phyloP scores from a whole-genome alignment of 2,113 vertebrate genomes.

The Syngnathoides biaculeatus region DNA sequence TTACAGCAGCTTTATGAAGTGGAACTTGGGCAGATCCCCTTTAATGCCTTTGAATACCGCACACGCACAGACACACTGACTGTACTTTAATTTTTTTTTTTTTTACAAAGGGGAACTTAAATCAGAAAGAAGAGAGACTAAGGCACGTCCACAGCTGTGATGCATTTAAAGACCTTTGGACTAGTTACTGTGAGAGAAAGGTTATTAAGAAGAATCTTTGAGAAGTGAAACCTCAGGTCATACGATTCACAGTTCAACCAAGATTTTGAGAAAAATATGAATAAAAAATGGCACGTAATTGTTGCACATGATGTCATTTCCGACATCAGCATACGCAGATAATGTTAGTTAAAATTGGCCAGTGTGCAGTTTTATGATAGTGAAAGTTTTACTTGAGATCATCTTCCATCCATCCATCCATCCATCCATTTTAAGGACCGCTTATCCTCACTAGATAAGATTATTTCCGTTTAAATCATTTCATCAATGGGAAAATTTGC shows the following conservation, averaged over 20 bases:
- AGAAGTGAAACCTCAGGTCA: too few species aligned
- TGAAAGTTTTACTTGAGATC: not conserved
- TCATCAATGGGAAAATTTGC: not conserved
- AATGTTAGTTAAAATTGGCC: not conserved
- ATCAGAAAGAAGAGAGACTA: not conserved
- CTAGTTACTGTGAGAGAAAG: too few species aligned
- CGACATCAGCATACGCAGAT: not conserved
- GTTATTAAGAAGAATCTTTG: too few species aligned
- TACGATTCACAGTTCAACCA: too few species aligned
- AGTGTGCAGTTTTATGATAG: not conserved
- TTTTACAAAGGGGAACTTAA: not conserved
- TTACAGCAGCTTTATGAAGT: conserved; percentile 54
- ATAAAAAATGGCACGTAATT: too few species aligned
- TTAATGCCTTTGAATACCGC: conserved; percentile 4
- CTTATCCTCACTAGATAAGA: not conserved
- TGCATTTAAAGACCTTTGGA: too few species aligned
- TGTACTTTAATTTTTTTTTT: too few species aligned
- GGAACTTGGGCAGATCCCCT: conserved; percentile 33
- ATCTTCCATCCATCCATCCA: too few species aligned
- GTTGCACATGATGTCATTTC: not conserved
- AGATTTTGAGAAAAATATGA: too few species aligned
- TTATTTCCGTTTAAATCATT: not conserved
- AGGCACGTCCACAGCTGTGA: too few species aligned
- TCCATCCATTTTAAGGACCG: too few species aligned
- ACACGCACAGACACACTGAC: not conserved